Percentiles rank a stretch among this genome's conserved stretches.
Conservation (phyloP, 2,797 vertebrate genomes). For the Sciurus carolinensis region DNA sequence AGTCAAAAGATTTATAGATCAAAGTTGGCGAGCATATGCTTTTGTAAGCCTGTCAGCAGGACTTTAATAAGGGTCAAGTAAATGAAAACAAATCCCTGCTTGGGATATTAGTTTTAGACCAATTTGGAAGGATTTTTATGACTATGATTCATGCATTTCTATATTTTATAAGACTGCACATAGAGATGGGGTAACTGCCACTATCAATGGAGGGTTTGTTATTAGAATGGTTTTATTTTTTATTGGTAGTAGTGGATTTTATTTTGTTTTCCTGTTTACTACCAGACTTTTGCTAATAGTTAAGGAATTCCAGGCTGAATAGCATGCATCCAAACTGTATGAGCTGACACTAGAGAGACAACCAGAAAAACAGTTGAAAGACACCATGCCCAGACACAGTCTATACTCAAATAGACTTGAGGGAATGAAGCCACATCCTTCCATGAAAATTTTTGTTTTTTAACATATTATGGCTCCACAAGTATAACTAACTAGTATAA, state of each 20-base stretch:
- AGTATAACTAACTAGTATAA: background rate
- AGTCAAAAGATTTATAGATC: background rate
- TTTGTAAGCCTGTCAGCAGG: background rate
- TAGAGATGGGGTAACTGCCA: too few relatives aligned
- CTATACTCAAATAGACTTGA: background rate
- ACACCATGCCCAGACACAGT: background rate
- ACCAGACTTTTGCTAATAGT: background rate
- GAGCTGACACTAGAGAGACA: background rate
- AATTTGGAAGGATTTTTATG: too few relatives aligned
- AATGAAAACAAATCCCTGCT: too few relatives aligned
- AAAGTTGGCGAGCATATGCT: background rate
- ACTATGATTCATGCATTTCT: too few relatives aligned
- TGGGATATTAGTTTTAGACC: too few relatives aligned
- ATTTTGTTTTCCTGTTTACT: background rate
- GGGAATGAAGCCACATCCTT: background rate
- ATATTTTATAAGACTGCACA: too few relatives aligned
- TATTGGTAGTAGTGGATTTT: too few relatives aligned
- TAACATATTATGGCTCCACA: background rate
- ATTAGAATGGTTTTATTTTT: too few relatives aligned
- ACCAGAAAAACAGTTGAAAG: slow-evolving; percentile 19
- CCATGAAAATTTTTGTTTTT: background rate
- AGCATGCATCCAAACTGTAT: background rate
- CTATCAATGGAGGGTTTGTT: too few relatives aligned
- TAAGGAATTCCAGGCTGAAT: background rate
- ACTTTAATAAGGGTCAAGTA: background rate